These are phyloP conservation scores for Lasioglossum oenotherae DNA, from an alignment of 2,888 invertebrate genomes.

Conservation along the genomic window DNA sequence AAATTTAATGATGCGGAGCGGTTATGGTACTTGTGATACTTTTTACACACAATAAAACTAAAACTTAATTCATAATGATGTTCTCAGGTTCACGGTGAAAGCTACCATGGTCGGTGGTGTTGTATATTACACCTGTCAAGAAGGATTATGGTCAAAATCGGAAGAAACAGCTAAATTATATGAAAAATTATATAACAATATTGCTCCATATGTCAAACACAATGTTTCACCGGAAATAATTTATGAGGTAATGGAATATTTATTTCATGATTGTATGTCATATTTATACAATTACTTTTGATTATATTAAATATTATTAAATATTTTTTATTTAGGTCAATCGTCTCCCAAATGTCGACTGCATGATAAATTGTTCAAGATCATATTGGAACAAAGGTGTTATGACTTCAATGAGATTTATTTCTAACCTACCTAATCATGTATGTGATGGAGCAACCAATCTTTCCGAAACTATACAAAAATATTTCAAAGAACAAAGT, in stretches of 20 bases:
- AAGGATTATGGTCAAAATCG: constrained; percentile 82
- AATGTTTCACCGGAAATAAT: constrained; percentile 75
- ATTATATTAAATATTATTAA: neutral
- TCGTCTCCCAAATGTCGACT: constrained; percentile 68
- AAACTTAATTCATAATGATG: constrained; percentile 54
- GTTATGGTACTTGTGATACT: constrained; percentile 43
- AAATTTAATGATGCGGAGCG: constrained; percentile 41
- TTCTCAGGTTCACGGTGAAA: constrained; percentile 80
- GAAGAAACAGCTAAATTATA: constrained; percentile 82
- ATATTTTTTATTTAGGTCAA: constrained; percentile 13
- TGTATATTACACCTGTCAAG: constrained; percentile 79
- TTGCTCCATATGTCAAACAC: constrained; percentile 76
- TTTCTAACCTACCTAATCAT: constrained; percentile 74
- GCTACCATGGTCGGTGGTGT: constrained; percentile 80
- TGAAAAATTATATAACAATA: constrained; percentile 75
- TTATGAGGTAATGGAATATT: constrained; percentile 69
- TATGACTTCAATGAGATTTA: constrained; percentile 70
- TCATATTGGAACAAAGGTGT: constrained; percentile 78
- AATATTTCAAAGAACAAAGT: constrained; percentile 31
- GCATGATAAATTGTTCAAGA: constrained; percentile 60
- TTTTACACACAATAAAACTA: neutral
- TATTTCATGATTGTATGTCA: neutral
- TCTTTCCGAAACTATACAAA: constrained; percentile 19
- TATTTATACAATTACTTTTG: neutral
- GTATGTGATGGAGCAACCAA: constrained; percentile 66